These are phyloP conservation scores for Trissolcus brochymenae DNA, from an alignment of 2,888 invertebrate species.

Conservation along the genomic window DNA sequence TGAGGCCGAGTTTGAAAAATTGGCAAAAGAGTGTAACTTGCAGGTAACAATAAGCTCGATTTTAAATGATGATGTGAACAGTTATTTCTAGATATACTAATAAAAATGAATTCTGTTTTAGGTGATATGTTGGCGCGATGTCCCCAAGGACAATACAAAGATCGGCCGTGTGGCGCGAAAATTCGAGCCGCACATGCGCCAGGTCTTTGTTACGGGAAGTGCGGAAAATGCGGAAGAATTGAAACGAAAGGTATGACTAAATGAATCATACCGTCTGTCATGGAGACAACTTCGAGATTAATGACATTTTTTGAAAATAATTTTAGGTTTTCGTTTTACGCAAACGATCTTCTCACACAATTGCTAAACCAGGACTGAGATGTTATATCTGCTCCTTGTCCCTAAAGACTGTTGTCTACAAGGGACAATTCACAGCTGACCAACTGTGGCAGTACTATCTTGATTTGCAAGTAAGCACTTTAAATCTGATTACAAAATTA, in stretches of 20 bases:
- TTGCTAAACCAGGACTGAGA: conserved; percentile 89
- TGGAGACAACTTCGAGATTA: not conserved
- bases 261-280: not conserved
- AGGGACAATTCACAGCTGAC: conserved; percentile 96
- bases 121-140: conserved; percentile 95
- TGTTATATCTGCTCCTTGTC: conserved; percentile 98
- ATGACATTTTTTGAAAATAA: not conserved
- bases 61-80: not conserved
- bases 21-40: conserved; percentile 88
- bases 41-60: conserved; percentile 75
- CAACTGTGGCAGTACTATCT: conserved; percentile 90
- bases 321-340: conserved; percentile 92
- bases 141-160: conserved; percentile 89
- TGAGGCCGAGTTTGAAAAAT: conserved; percentile 87
- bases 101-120: conserved; percentile 64
- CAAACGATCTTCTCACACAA: conserved; percentile 93
- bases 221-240: conserved; percentile 80
- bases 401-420: conserved; percentile 93
- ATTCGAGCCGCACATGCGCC: conserved; percentile 97
- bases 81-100: conserved; percentile 26
- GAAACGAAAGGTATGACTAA: conserved; percentile 81
- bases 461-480: conserved; percentile 79
- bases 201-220: conserved; percentile 90
- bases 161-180: conserved; percentile 95
- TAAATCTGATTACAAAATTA: not conserved